phyloP scores from a whole-genome alignment of 2,113 vertebrate genomes.

The Hypocryptadius cinnamomeus region DNA sequence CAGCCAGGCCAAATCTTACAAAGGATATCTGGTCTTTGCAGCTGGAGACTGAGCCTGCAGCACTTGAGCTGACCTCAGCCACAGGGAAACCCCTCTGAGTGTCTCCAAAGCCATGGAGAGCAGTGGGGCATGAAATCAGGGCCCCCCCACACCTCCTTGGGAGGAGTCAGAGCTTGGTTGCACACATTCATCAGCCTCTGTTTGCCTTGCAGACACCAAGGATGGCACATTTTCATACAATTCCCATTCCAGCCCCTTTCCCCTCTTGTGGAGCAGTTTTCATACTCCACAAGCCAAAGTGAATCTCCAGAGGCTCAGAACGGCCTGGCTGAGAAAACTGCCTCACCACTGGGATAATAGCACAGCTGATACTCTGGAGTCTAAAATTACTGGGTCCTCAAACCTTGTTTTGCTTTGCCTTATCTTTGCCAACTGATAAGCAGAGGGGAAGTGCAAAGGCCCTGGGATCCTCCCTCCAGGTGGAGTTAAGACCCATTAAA shows the following conservation, averaged over 20 bases:
- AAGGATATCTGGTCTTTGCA: neutral
- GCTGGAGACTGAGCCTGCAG: neutral
- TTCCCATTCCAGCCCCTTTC: neutral
- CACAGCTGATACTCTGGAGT: neutral
- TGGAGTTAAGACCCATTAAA: neutral
- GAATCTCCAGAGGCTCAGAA: neutral
- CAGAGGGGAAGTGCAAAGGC: neutral
- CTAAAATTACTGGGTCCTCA: neutral
- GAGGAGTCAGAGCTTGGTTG: neutral
- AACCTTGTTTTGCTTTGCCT: neutral
- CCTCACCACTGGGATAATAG: neutral
- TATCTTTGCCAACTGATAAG: neutral
- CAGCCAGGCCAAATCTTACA: neutral
- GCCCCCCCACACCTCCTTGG: neutral
- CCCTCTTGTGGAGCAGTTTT: neutral
- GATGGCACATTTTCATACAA: rapidly evolving
- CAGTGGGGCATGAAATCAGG: neutral
- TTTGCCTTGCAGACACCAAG: neutral
- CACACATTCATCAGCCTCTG: neutral
- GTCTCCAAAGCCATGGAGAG: neutral
- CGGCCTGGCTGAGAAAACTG: neutral
- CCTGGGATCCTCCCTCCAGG: neutral
- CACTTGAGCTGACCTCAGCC: neutral
- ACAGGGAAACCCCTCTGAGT: neutral
- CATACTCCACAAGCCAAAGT: neutral